phyloP scores from a whole-genome alignment of 1,140 invertebrate genomes.

The Penaeus japonicus region DNA sequence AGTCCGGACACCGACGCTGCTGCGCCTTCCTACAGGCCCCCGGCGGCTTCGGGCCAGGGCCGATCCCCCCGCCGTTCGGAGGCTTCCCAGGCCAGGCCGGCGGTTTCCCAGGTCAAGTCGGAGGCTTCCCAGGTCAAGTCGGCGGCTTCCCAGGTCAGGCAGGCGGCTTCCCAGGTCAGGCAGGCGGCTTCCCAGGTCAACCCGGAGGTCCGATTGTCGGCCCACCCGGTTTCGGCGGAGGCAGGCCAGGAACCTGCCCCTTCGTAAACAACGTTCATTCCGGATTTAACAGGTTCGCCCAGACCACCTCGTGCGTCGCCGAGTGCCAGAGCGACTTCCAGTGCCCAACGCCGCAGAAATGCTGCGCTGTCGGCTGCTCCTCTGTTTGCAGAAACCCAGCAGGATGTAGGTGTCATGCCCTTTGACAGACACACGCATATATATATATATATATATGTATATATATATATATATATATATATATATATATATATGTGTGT shows the following conservation, averaged over 20 bases:
- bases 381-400: background rate
- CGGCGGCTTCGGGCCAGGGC: background rate
- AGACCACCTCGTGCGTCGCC: background rate
- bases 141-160: background rate
- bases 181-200: background rate
- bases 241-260: constrained; percentile 4
- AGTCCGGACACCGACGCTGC: background rate
- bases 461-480: no score
- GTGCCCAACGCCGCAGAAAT: constrained; percentile 6
- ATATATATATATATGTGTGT: no score
- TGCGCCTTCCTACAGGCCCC: background rate
- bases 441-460: no score
- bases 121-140: constrained; percentile 10
- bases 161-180: background rate
- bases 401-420: constrained; percentile 13
- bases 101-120: background rate
- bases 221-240: background rate
- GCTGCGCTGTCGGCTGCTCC: constrained; percentile 38
- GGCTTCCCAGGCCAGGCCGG: background rate
- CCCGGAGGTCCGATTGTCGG: background rate
- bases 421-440: background rate
- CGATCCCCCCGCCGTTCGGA: background rate
- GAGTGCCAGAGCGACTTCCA: constrained; percentile 36
- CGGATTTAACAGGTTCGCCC: constrained; percentile 9
- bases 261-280: background rate